Conservation (phyloP, 2,888 invertebrate species). For the Folsomia candida region DNA sequence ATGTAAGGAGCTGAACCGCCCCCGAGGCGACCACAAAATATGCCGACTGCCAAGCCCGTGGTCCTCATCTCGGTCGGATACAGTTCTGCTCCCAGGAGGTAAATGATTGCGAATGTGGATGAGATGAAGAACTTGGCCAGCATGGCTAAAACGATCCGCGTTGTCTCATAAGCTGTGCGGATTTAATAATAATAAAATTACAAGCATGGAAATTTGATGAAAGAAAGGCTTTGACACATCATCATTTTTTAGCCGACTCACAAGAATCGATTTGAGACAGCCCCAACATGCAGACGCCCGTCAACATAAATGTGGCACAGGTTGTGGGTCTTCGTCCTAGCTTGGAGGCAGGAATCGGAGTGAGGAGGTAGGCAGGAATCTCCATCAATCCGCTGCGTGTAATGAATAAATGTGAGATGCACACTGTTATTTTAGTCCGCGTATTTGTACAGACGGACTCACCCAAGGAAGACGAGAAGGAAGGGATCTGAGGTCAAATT, state of each 20-base stretch:
- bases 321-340: constrained; percentile 45
- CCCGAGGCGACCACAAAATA: constrained; percentile 45
- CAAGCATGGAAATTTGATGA: background rate
- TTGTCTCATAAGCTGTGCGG: constrained; percentile 25
- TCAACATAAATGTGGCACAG: constrained; percentile 39
- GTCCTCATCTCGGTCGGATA: constrained; percentile 46
- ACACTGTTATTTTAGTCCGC: background rate
- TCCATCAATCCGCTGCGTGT: constrained; percentile 47
- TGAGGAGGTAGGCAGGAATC: constrained; percentile 46
- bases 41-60: constrained; percentile 39
- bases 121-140: constrained; percentile 46
- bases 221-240: background rate
- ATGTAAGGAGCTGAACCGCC: constrained; percentile 46
- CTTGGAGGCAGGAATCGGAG: constrained; percentile 43
- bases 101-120: constrained; percentile 42
- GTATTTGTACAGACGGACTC: background rate
- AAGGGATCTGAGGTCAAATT: constrained; percentile 45
- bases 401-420: background rate
- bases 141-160: constrained; percentile 44
- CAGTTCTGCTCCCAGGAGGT: constrained; percentile 46
- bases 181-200: background rate
- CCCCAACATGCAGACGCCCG: constrained; percentile 37
- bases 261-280: constrained; percentile 33
- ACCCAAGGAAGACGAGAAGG: constrained; percentile 48
- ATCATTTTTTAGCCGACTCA: constrained; percentile 7